Conservation (phyloP, 2,113 vertebrate genomes). For the Ailurus styani region DNA sequence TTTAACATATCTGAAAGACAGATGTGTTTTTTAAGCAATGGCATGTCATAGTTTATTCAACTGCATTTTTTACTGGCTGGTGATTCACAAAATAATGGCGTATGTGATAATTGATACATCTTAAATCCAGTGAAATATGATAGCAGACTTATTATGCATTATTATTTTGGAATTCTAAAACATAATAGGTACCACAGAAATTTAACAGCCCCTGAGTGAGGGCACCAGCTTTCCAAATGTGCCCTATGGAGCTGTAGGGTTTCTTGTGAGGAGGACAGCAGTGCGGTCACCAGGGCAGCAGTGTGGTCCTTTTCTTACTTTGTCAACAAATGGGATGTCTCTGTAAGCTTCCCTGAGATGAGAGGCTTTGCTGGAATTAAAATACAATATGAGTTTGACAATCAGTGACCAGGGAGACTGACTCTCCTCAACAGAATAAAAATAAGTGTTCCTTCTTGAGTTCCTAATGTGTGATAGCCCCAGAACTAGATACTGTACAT, state of each 20-base stretch:
- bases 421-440: not conserved
- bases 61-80: not conserved
- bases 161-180: not conserved
- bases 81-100: not conserved
- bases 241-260: not conserved
- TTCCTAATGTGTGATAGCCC: not conserved
- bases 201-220: not conserved
- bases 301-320: not conserved
- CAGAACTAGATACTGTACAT: not conserved
- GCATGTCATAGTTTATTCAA: not conserved
- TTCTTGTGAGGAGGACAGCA: not conserved
- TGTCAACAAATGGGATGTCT: not conserved
- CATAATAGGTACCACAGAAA: not conserved
- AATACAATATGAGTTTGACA: slow-evolving; percentile 5
- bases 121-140: not conserved
- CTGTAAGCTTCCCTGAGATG: not conserved
- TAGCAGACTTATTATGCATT: not conserved
- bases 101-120: not conserved
- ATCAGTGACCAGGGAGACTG: not conserved
- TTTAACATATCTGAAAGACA: not conserved
- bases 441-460: not conserved
- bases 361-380: not conserved
- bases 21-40: not conserved
- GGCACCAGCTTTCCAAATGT: not conserved
- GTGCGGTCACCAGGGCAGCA: not conserved